Conservation (phyloP, 2,888 invertebrate genomes). For the Drosophila neotestacea region DNA sequence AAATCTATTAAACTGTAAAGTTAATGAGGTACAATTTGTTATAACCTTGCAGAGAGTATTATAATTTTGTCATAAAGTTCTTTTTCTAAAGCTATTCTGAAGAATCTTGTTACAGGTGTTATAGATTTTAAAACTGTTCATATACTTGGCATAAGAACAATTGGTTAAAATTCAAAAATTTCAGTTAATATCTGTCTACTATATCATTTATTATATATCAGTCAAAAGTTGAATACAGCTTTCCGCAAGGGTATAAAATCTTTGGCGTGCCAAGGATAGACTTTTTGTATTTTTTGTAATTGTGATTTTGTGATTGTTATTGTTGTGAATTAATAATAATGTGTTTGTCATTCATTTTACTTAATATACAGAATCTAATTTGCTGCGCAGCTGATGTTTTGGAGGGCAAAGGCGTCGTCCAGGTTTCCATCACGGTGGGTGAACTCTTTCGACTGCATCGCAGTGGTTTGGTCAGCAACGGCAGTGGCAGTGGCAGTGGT, state of each 20-base stretch:
- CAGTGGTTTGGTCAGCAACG: conserved; percentile 44
- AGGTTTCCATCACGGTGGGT: conserved; percentile 95
- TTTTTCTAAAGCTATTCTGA: no score
- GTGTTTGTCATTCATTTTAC: conserved; percentile 15
- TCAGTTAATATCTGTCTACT: no score
- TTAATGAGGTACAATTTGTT: neutral
- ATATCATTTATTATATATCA: no score
- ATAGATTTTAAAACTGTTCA: no score
- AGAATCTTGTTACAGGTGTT: no score
- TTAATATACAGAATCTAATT: conserved; percentile 89
- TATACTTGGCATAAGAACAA: no score
- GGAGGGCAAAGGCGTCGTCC: conserved; percentile 94
- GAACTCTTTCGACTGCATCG: conserved; percentile 91
- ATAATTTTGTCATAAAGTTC: no score
- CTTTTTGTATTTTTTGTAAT: neutral
- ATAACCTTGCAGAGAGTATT: no score
- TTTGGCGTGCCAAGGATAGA: no score
- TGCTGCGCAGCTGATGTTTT: conserved; percentile 97
- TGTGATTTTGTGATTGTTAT: neutral
- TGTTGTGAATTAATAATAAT: conserved; percentile 32
- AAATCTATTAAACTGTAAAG: conserved; percentile 6
- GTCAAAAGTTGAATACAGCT: no score
- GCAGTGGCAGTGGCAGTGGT: conserved; percentile 66
- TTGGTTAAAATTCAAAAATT: no score
- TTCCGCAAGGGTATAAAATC: no score